phyloP scores from a whole-genome alignment of 1,140 invertebrate genomes.

The Drosophila trapezifrons region DNA sequence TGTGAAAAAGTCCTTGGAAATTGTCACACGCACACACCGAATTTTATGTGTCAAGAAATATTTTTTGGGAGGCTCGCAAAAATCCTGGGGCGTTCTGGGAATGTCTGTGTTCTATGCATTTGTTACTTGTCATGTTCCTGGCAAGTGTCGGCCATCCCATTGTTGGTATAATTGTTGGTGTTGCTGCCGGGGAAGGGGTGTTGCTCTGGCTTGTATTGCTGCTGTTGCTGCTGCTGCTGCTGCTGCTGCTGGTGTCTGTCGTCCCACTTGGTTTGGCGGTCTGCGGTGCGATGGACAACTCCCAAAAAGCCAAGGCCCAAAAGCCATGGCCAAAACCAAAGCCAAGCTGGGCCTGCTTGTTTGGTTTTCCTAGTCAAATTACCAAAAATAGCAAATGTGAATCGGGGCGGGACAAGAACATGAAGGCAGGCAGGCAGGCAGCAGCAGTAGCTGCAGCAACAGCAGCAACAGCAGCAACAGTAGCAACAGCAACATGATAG shows the following conservation, averaged over 20 bases:
- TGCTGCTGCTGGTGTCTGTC: background rate
- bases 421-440: slow-evolving; percentile 7
- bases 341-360: slow-evolving; percentile 38
- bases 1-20: slow-evolving; percentile 24
- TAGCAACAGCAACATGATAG: slow-evolving; percentile 55
- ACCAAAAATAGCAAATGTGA: slow-evolving; percentile 65
- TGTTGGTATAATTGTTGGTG: slow-evolving; percentile 39
- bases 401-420: slow-evolving; percentile 20
- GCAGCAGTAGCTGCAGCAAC: slow-evolving; percentile 22
- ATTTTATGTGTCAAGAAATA: background rate
- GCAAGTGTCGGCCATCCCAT: slow-evolving; percentile 48
- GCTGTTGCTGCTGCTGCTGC: slow-evolving; percentile 1
- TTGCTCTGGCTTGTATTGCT: too few species aligned
- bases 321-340: slow-evolving; percentile 33
- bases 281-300: slow-evolving; percentile 32
- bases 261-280: slow-evolving; percentile 53
- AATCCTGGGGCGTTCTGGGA: slow-evolving; percentile 11
- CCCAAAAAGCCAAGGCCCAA: slow-evolving; percentile 17
- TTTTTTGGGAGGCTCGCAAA: slow-evolving; percentile 8
- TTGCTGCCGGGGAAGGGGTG: background rate
- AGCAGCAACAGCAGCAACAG: background rate
- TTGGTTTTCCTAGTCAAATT: slow-evolving; percentile 70
- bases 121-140: slow-evolving; percentile 71
- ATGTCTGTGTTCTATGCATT: slow-evolving; percentile 60
- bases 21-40: slow-evolving; percentile 12